Base-by-base conservation (phyloP, 2,113 vertebrate genomes). In the Marcusenius ussheri region DNA sequence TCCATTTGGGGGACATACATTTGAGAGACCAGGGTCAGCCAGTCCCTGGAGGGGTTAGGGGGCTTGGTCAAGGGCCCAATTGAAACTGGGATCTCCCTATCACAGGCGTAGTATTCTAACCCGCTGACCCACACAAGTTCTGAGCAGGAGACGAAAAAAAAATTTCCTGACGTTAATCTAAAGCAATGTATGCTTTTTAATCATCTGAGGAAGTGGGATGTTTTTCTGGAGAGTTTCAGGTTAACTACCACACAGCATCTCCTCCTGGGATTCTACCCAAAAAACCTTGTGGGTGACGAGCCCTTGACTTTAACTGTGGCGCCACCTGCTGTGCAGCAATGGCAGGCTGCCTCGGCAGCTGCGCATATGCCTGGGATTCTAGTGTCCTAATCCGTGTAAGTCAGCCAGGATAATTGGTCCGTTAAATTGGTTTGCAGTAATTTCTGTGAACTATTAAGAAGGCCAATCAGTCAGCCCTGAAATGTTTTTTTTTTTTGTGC, bases 381-480 rank as follows among this genome's bases (percentile, higher is more conserved):
- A 87, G 53, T 31, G 47, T 87, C 50, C 47, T 53, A 87, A 87
- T 87, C 49, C 50, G 31, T 21, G 85, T 27, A 87, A 87, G 85
- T 87, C 46, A 51, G 85, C 85, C 47, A 87, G 49, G 85, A 53
- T 87, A 87, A 87, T 53, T 51, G 85, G 85, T 35, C 27, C 46
- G n/a, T 87, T 87, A 87, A 87, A 87, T 87, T 50, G 47, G 46
- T 51, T 13, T 9, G 50, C 27, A 13, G 85, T 35, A 51, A 87
- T 53, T 51, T 87, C 85, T 53, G 24, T 35, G 49, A 87, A 53
- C 47, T 87, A 35, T 87, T 87, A 87, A 87, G 85, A 19, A 27
- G 50, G 85, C 85, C 85, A 87, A 35, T 53, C 49, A 19, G 85
- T 24, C 85, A 87, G 85, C 85, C 85, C 49, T 53, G 85, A 56